These are phyloP conservation scores for Erpobdella octoculata DNA, from an alignment of 2,888 invertebrate genomes.

Conservation along the genomic window DNA sequence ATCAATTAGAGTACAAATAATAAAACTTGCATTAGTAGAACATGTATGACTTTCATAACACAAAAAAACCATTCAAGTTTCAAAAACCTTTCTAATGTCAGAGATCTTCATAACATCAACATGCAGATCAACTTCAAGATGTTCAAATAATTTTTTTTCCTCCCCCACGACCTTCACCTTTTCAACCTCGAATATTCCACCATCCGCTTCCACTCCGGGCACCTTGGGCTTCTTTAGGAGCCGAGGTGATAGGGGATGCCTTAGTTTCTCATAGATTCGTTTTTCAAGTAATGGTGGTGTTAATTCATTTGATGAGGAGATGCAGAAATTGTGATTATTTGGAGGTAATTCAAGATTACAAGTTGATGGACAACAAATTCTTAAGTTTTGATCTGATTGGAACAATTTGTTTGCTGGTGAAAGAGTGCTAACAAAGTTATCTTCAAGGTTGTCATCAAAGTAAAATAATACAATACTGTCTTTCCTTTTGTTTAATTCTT, in stretches of 20 bases:
- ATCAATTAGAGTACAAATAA: not conserved
- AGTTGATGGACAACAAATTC: no score
- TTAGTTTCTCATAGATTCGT: no score
- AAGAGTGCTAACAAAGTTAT: not conserved
- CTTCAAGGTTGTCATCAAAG: conserved; percentile 19
- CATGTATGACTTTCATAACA: not conserved
- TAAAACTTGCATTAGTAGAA: not conserved
- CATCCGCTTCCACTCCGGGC: no score
- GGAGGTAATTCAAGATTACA: no score
- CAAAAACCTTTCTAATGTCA: conserved; percentile 10
- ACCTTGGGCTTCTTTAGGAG: no score
- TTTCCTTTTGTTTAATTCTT: not conserved
- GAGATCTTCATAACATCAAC: conserved; percentile 10
- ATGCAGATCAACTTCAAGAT: conserved; percentile 19
- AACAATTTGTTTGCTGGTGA: not conserved
- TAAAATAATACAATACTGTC: conserved; percentile 17
- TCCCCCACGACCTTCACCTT: conserved; percentile 3
- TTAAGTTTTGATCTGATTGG: no score
- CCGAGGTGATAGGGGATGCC: no score
- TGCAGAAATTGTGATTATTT: not conserved
- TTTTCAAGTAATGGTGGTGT: no score
- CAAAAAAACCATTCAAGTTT: not conserved
- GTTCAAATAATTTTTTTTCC: conserved; percentile 9
- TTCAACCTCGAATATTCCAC: not conserved
- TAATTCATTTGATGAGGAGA: no score